These are phyloP conservation scores for Temnothorax curvispinosus DNA, from an alignment of 1,140 invertebrate genomes.

Conservation along the genomic window DNA sequence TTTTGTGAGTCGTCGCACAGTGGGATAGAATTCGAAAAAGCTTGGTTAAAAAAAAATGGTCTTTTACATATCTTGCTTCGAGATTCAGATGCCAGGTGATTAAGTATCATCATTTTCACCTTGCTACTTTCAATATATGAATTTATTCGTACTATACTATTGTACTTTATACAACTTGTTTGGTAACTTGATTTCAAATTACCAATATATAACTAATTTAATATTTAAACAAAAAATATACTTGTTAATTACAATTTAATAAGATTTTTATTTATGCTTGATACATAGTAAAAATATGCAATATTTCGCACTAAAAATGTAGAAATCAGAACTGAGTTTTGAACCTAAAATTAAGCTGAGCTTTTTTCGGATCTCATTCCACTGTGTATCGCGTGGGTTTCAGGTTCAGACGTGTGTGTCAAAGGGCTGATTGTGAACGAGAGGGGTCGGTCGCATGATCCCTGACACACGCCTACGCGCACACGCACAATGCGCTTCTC, in stretches of 20 bases:
- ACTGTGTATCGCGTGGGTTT: slow-evolving; percentile 20
- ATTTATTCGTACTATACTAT: background rate
- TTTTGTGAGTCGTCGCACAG: slow-evolving; percentile 4
- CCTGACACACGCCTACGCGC: slow-evolving; percentile 39
- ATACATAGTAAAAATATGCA: background rate
- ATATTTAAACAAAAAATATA: background rate
- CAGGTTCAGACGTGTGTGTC: slow-evolving; percentile 42
- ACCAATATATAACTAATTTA: background rate
- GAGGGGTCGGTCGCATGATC: slow-evolving; percentile 41
- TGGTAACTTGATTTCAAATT: background rate
- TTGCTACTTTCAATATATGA: background rate
- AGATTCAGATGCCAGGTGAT: background rate
- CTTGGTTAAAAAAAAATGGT: background rate
- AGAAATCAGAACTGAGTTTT: background rate
- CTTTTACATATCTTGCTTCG: background rate
- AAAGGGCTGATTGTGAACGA: slow-evolving; percentile 46
- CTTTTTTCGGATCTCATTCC: background rate
- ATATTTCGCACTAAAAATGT: background rate
- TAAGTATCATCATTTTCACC: background rate
- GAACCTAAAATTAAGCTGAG: background rate
- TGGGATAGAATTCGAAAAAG: background rate
- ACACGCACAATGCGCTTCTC: slow-evolving; percentile 17
- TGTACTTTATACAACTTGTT: background rate
- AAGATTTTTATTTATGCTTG: background rate
- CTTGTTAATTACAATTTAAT: background rate